phyloP scores from a whole-genome alignment of 2,113 vertebrate species.

The Hippocampus comes region DNA sequence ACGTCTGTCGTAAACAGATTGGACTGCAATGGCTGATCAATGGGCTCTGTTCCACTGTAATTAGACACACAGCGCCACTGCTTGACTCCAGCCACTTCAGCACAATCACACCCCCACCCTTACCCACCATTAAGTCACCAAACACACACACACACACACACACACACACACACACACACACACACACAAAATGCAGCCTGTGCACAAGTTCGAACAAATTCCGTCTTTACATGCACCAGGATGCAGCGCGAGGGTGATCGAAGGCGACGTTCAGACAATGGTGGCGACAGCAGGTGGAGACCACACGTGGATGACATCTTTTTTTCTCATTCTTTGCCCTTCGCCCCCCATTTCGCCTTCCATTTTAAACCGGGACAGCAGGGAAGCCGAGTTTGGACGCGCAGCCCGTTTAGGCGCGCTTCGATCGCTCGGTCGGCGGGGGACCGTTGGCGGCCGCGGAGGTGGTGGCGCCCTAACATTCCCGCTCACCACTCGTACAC shows the following conservation, averaged over 20 bases:
- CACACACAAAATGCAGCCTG: conserved; percentile 8
- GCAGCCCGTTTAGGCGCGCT: conserved; percentile 50
- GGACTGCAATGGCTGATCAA: conserved; percentile 80
- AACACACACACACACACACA: conserved; percentile 42
- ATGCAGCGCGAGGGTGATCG: conserved; percentile 51
- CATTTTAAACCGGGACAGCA: conserved; percentile 51
- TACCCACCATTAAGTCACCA: background rate
- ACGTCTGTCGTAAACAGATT: conserved; percentile 81
- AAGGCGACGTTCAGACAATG: conserved; percentile 50
- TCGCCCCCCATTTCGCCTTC: conserved; percentile 41
- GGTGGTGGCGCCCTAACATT: conserved; percentile 49
- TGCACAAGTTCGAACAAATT: conserved; percentile 19
- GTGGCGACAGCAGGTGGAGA: conserved; percentile 52
- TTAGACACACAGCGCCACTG: conserved; percentile 81
- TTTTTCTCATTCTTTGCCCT: conserved; percentile 25
- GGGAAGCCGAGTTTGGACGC: conserved; percentile 58
- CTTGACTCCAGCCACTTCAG: conserved; percentile 77
- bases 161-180: conserved; percentile 30
- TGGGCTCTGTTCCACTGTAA: conserved; percentile 82
- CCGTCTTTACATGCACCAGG: conserved; percentile 66
- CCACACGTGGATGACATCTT: conserved; percentile 55
- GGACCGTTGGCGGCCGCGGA: conserved; percentile 54
- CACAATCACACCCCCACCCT: conserved; percentile 64
- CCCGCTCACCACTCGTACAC: conserved; percentile 16
- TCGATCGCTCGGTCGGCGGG: conserved; percentile 62